These are phyloP conservation scores for Podarcis raffonei DNA, from an alignment of 2,113 vertebrate genomes.

Conservation along the genomic window DNA sequence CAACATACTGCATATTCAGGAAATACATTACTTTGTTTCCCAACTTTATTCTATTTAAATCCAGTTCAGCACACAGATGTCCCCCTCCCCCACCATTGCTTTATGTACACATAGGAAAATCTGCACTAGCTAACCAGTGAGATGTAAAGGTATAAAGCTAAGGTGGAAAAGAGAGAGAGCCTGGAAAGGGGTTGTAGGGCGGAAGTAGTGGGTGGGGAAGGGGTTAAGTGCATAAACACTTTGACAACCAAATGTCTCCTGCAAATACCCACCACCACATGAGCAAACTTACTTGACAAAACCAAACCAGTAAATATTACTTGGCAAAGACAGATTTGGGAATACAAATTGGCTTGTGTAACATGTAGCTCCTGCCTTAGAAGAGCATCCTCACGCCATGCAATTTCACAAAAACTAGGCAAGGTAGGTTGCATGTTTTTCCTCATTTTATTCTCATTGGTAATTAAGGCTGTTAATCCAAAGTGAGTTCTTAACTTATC, in stretches of 20 bases:
- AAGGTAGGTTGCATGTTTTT: no score
- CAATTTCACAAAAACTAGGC: not conserved
- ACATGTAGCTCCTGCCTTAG: no score
- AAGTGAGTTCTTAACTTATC: not conserved
- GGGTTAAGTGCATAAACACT: no score
- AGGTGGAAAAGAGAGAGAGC: no score
- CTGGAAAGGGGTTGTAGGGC: not conserved
- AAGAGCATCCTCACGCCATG: no score
- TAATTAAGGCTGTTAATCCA: not conserved
- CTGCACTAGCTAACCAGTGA: not conserved
- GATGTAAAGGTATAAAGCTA: not conserved
- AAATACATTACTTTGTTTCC: conserved; percentile 64
- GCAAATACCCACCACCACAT: not conserved
- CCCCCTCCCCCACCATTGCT: not conserved
- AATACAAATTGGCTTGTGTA: no score
- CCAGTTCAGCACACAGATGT: not conserved
- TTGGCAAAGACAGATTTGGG: not conserved
- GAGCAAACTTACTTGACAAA: no score
- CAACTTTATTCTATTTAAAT: conserved; percentile 58
- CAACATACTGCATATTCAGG: not conserved
- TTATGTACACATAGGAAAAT: not conserved
- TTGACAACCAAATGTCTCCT: not conserved
- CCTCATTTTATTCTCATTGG: not conserved
- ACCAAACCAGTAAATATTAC: not conserved
- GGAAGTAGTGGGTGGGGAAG: not conserved